Conservation (phyloP, 2,797 vertebrate species). For the Epinephelus awoara region DNA sequence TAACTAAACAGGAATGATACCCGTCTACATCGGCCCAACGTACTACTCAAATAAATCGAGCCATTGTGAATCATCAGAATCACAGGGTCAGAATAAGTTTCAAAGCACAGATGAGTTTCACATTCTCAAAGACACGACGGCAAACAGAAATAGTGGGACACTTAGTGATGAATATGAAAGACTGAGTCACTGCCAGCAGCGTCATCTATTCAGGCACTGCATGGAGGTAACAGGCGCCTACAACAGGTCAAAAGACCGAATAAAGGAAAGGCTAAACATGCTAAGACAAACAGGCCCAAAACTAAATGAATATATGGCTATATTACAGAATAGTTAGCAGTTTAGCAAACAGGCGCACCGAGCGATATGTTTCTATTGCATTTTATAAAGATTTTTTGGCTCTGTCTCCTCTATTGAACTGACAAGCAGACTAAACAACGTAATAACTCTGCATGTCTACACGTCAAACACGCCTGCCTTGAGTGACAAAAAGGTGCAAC, state of each 20-base stretch:
- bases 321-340: constrained; percentile 48
- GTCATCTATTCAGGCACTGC: constrained; percentile 59
- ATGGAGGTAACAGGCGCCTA: constrained; percentile 22
- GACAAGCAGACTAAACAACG: constrained; percentile 37
- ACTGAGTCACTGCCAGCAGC: constrained; percentile 83
- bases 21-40: constrained; percentile 21
- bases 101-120: constrained; percentile 57
- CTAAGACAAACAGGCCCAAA: constrained; percentile 36
- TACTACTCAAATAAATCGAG: background rate
- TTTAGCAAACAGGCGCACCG: constrained; percentile 42
- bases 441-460: constrained; percentile 28
- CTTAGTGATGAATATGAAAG: constrained; percentile 36
- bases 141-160: constrained; percentile 51
- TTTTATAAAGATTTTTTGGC: constrained; percentile 72
- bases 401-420: constrained; percentile 69
- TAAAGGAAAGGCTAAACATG: constrained; percentile 26
- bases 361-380: constrained; percentile 56
- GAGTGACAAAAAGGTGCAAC: constrained; percentile 73
- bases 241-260: constrained; percentile 16
- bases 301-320: constrained; percentile 68
- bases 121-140: constrained; percentile 62
- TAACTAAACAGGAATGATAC: constrained; percentile 8
- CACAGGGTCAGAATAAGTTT: constrained; percentile 26
- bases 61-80: constrained; percentile 27
- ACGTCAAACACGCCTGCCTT: constrained; percentile 35